These are phyloP conservation scores for Nyctalus aviator DNA, from an alignment of 2,797 vertebrate species.

Conservation along the genomic window DNA sequence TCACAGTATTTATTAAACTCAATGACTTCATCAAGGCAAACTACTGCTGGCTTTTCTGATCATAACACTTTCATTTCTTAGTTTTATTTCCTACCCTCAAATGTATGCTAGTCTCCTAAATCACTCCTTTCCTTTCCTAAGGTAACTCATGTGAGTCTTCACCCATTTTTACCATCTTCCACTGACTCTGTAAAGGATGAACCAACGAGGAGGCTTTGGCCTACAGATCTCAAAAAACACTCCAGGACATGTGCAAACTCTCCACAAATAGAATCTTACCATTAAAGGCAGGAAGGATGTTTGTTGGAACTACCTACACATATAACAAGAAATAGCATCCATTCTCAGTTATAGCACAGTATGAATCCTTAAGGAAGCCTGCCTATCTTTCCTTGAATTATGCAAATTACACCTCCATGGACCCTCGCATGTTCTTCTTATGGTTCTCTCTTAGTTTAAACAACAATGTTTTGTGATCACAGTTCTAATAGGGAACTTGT, in stretches of 20 bases:
- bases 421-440: neutral
- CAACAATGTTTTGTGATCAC: neutral
- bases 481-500: neutral
- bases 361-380: conserved; percentile 52
- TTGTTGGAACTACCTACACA: neutral
- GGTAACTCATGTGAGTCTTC: neutral
- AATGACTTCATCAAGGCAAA: neutral
- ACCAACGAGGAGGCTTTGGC: neutral
- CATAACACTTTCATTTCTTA: neutral
- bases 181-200: neutral
- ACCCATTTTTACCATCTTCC: neutral
- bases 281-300: neutral
- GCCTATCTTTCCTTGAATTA: conserved; percentile 48
- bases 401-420: conserved; percentile 45
- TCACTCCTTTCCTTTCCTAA: neutral
- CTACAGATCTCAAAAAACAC: neutral
- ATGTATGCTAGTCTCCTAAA: neutral
- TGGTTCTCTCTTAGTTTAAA: conserved; percentile 16
- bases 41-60: neutral
- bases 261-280: neutral
- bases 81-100: neutral
- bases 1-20: neutral
- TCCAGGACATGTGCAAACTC: neutral
- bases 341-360: neutral
- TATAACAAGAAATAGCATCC: neutral